Conservation (phyloP, 2,888 invertebrate species). For the Heliconius charithonia region DNA sequence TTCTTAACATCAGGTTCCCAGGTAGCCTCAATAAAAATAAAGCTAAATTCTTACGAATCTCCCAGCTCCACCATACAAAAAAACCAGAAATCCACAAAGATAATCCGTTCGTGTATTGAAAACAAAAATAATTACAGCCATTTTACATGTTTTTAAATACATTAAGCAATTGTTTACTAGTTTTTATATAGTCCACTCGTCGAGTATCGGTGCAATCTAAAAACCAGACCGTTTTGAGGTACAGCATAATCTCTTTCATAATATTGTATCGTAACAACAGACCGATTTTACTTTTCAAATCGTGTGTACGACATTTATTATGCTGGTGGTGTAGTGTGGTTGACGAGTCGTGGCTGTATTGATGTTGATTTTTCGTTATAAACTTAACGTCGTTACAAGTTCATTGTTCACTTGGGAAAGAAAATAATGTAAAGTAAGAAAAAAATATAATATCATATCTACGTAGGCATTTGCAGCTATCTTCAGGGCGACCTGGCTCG, state of each 20-base stretch:
- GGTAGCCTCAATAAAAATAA: no score
- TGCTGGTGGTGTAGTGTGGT: no score
- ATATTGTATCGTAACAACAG: conserved; percentile 35
- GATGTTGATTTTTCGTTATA: no score
- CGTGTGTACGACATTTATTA: no score
- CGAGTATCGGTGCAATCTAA: conserved; percentile 11
- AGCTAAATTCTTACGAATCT: not conserved
- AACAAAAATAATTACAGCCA: not conserved
- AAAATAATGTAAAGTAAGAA: no score
- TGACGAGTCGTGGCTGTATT: no score
- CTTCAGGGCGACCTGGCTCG: no score
- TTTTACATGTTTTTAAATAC: not conserved
- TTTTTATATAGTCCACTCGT: not conserved
- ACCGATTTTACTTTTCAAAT: not conserved
- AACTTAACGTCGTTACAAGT: no score
- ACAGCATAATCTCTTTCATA: conserved; percentile 39
- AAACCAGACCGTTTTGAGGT: conserved; percentile 8
- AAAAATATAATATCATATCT: no score
- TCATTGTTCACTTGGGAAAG: no score
- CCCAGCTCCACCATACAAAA: not conserved
- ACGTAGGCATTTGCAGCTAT: no score
- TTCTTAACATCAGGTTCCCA: no score
- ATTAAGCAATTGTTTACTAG: not conserved
- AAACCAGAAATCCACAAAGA: not conserved
- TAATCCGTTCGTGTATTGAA: not conserved